These are phyloP conservation scores for Asarcornis scutulata DNA, from an alignment of 2,113 vertebrate genomes.

Conservation along the genomic window DNA sequence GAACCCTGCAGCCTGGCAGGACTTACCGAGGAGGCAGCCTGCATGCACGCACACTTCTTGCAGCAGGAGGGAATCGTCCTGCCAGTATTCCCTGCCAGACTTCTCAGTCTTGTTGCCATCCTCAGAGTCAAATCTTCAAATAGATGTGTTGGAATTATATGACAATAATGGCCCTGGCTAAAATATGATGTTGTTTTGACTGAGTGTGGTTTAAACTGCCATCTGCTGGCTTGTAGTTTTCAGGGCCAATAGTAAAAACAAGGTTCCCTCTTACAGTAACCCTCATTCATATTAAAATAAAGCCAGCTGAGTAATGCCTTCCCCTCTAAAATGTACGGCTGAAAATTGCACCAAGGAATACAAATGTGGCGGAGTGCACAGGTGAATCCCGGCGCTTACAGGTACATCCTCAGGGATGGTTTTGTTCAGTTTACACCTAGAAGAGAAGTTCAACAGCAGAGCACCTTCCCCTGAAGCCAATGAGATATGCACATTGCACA, in stretches of 20 bases:
- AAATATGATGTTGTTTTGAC: constrained; percentile 56
- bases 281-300: constrained; percentile 56
- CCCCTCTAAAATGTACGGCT: background rate
- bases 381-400: background rate
- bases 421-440: constrained; percentile 10
- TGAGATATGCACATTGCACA: background rate
- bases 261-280: constrained; percentile 30
- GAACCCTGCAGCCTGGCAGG: accelerated
- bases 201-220: constrained; percentile 71
- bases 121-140: background rate
- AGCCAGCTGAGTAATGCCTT: constrained; percentile 17
- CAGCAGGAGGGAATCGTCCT: background rate
- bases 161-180: constrained; percentile 29
- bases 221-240: constrained; percentile 71
- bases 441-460: background rate
- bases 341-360: background rate
- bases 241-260: constrained; percentile 51
- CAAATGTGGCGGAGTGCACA: background rate
- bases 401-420: constrained; percentile 21
- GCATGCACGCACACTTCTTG: accelerated
- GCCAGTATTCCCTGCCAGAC: background rate
- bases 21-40: background rate
- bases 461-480: background rate
- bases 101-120: background rate
- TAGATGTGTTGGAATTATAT: constrained; percentile 14